Evolutionary conservation across 2,888 invertebrate genomes (phyloP).

Genomic region (Mimachlamys varia): DNA sequence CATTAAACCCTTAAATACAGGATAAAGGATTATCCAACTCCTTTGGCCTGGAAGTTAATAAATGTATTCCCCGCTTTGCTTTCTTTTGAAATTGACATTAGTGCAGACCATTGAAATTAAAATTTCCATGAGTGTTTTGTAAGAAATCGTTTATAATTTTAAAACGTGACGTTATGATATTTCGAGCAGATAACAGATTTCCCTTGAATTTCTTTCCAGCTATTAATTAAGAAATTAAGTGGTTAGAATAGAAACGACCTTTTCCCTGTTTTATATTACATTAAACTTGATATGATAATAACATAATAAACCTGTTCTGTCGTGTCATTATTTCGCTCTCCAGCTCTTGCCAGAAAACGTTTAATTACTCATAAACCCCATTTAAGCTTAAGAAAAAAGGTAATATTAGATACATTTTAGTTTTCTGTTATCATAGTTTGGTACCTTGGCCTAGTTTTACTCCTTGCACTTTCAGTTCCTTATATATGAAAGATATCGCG

Average conservation of each 20-base stretch:
- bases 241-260: not conserved
- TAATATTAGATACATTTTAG: not conserved
- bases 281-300: not conserved
- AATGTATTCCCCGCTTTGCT: not conserved
- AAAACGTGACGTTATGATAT: not conserved
- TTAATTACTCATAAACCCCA: not conserved
- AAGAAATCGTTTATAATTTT: not conserved
- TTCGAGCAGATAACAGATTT: not conserved
- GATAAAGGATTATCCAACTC: not conserved
- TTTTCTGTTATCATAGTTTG: not conserved
- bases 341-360: not conserved
- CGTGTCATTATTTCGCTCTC: not conserved
- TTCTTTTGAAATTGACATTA: not conserved
- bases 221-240: slow-evolving; percentile 13
- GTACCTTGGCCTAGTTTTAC: not conserved
- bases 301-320: not conserved
- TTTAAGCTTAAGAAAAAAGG: not conserved
- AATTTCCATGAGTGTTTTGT: not conserved
- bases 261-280: not conserved
- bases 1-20: not conserved
- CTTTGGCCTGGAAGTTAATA: not conserved
- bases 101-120: not conserved
- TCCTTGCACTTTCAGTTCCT: not conserved
- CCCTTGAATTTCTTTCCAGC: not conserved
- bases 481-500: not conserved